Evolutionary conservation across 2,888 invertebrate species (phyloP), one percentile per base, ranked within the genome.

Genomic region (Caenorhabditis auriculariae): DNA sequence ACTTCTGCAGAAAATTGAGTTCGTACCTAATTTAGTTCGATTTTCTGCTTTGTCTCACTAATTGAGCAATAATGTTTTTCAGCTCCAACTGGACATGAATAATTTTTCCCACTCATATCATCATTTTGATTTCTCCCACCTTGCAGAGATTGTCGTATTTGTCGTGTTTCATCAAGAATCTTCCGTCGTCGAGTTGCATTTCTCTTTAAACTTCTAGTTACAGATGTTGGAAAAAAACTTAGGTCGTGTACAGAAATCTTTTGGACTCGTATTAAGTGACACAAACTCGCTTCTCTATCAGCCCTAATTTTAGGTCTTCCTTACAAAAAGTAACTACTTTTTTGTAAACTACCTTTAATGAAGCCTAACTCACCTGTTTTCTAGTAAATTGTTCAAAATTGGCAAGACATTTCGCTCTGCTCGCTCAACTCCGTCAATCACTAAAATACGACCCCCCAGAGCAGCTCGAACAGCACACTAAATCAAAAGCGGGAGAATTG

Each of bases 291-390:
- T n/a, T n/a, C n/a, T n/a, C n/a, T n/a, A n/a, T n/a, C n/a, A n/a
- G n/a, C n/a, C n/a, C n/a, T n/a, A n/a, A n/a, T n/a, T n/a, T n/a
- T n/a, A n/a, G n/a, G n/a, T n/a, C n/a, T n/a, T n/a, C n/a, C n/a
- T n/a, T n/a, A n/a, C n/a, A n/a, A n/a, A n/a, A n/a, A n/a, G n/a
- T n/a, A n/a, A n/a, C n/a, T n/a, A n/a, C n/a, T n/a, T n/a, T n/a
- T n/a, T n/a, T n/a, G n/a, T n/a, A n/a, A n/a, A n/a, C n/a, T n/a
- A n/a, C n/a, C n/a, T n/a, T n/a, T n/a, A n/a, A n/a, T n/a, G n/a
- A n/a, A n/a, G n/a, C n/a, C n/a, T n/a, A n/a, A 94, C 93, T 84
- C 94, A 94, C 59, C 94, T 86, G 83, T 96, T 96, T 84, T 96
- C 95, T 50, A 96, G 84, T 52, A 96, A 86, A 85, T 96, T 96